phyloP scores from a whole-genome alignment of 2,113 vertebrate genomes.

The Erythrolamprus reginae region DNA sequence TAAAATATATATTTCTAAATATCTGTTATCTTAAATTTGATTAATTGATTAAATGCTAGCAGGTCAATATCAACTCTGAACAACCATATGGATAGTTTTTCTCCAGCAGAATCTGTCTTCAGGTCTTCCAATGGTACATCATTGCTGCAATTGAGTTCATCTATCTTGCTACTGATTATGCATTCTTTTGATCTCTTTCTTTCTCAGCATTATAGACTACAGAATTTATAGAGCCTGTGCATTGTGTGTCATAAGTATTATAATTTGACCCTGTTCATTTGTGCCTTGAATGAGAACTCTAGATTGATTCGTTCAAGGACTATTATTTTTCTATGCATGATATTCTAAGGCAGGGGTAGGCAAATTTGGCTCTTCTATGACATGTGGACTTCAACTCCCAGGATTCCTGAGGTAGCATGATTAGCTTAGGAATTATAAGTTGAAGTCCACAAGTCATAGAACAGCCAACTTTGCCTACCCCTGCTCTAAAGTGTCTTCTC shows the following conservation, averaged over 20 bases:
- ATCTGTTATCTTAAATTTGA: background rate
- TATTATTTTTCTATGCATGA: background rate
- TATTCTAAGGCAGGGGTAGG: background rate
- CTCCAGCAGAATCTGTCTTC: background rate
- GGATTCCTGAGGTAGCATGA: no score
- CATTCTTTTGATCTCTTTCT: background rate
- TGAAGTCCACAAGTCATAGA: no score
- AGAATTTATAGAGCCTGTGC: background rate
- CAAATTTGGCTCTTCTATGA: no score
- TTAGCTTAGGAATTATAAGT: no score
- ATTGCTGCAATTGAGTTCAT: background rate
- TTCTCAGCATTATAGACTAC: background rate
- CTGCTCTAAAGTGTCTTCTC: background rate
- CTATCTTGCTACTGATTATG: background rate
- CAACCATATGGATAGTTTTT: background rate
- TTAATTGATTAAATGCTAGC: background rate
- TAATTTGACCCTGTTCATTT: background rate
- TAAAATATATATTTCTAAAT: background rate
- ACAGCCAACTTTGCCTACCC: no score
- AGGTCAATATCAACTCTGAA: background rate
- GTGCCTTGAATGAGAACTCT: background rate
- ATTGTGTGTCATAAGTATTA: background rate
- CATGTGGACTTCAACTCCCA: no score
- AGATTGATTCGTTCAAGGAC: background rate
- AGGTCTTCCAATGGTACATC: background rate